Evolutionary conservation across 2,888 invertebrate species (phyloP).

Genomic region (Caenorhabditis afra): DNA sequence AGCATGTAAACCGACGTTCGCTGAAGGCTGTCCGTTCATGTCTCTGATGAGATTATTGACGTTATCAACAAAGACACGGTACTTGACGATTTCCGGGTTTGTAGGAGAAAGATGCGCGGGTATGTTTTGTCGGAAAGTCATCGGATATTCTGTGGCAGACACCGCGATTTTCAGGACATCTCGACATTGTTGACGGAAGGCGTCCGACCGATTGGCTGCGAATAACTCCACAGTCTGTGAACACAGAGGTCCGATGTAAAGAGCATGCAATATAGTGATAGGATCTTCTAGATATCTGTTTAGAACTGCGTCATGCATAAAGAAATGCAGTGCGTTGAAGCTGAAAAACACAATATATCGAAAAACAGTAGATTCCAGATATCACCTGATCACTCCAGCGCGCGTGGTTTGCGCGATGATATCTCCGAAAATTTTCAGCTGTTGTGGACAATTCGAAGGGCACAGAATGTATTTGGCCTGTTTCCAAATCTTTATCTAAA

Average conservation of each 20-base stretch:
- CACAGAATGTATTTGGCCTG: slow-evolving; percentile 58
- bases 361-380: not conserved
- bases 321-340: slow-evolving; percentile 61
- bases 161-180: slow-evolving; percentile 51
- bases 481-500: slow-evolving; percentile 60
- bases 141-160: slow-evolving; percentile 34
- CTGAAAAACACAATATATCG: slow-evolving; percentile 42
- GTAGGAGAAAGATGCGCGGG: slow-evolving; percentile 30
- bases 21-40: slow-evolving; percentile 53
- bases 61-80: slow-evolving; percentile 35
- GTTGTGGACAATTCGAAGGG: slow-evolving; percentile 29
- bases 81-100: slow-evolving; percentile 25
- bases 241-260: slow-evolving; percentile 63
- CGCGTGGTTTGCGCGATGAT: slow-evolving; percentile 21
- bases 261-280: slow-evolving; percentile 56
- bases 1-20: slow-evolving; percentile 34
- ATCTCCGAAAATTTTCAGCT: slow-evolving; percentile 26
- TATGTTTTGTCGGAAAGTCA: slow-evolving; percentile 22
- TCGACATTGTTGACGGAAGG: slow-evolving; percentile 61
- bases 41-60: slow-evolving; percentile 35
- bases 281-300: slow-evolving; percentile 46
- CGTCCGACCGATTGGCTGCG: slow-evolving; percentile 57
- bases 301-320: slow-evolving; percentile 60
- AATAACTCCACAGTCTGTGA: slow-evolving; percentile 65
- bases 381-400: slow-evolving; percentile 41